phyloP scores from a whole-genome alignment of 2,797 vertebrate genomes.

The Iguana delicatissima region DNA sequence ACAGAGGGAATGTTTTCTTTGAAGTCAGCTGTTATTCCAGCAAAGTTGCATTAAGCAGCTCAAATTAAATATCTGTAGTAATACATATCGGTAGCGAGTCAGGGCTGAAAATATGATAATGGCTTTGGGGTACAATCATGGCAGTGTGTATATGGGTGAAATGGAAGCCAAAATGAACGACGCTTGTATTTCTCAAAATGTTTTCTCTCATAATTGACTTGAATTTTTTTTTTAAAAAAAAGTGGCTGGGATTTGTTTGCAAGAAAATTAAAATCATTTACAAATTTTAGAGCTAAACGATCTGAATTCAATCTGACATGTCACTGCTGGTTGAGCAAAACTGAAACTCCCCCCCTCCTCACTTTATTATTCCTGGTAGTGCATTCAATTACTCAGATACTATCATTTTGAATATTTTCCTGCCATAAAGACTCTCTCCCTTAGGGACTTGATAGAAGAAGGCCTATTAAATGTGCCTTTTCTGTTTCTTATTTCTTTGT shows the following conservation, averaged over 20 bases:
- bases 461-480: slow-evolving; percentile 53
- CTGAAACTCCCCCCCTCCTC: slow-evolving; percentile 26
- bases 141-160: background rate
- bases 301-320: slow-evolving; percentile 55
- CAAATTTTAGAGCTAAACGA: slow-evolving; percentile 42
- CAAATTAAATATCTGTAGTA: slow-evolving; percentile 65
- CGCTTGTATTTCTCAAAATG: slow-evolving; percentile 10
- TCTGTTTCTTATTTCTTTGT: slow-evolving; percentile 4
- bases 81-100: slow-evolving; percentile 8
- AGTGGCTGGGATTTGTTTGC: background rate
- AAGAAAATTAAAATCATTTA: slow-evolving; percentile 49
- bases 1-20: slow-evolving; percentile 57
- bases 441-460: slow-evolving; percentile 53
- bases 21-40: slow-evolving; percentile 56
- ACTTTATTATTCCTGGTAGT: slow-evolving; percentile 53
- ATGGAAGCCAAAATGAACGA: slow-evolving; percentile 7
- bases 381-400: slow-evolving; percentile 68
- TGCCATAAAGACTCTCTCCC: slow-evolving; percentile 52
- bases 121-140: slow-evolving; percentile 53
- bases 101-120: slow-evolving; percentile 39
- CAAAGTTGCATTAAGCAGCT: slow-evolving; percentile 62
- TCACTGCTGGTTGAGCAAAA: slow-evolving; percentile 41
- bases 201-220: slow-evolving; percentile 17
- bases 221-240: slow-evolving; percentile 19
- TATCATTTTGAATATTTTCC: slow-evolving; percentile 67